Base-by-base conservation (phyloP, 2,888 invertebrate species). In the Pandemis cinnamomeana region DNA sequence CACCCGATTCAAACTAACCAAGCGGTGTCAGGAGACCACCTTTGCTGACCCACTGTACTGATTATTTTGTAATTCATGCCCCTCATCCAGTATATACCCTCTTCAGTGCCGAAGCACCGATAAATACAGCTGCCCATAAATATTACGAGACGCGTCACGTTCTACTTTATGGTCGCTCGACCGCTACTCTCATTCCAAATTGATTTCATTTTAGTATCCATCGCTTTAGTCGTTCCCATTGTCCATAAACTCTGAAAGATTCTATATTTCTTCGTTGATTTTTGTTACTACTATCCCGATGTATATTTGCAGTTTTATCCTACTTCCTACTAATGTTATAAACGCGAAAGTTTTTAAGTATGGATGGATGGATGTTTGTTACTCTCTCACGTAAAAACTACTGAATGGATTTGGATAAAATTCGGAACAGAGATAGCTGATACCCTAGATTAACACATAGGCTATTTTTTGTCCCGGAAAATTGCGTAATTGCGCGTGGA, bases 131-230 rank as follows among this genome's bases (percentile, higher is more conserved):
- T 46, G 13, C 20, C 62, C 46, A 67, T 72, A 62, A 72, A 62
- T 44, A 60, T 67, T 36, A 72, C 27, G 60, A 67, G 66, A 20
- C 64, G 44, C 51, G 41, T 67, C 51, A 62, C 36, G 44, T 20
- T 46, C 51, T 7, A 7, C 20, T 67, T 62, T 72, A 72, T 44
- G 67, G 44, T 20, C 44, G 53, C 60, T 8, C 53, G 67, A 55
- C 51, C 61, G 64, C 66, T 41, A 36, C 48, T 72, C 41, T 67
- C 44, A 41, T 67, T 53, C 20, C 20, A 66, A 71, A 66, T 72
- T 62, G 61, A 67, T 72, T 72, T 62, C 53, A 46, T 72, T 62
- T 67, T 62, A 67, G 44, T 42, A 61, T 53, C 44, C 48, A 61
- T 51, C 15, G 7, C 41, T 11, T 10, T 48, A 8, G 20, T 15